Conservation (phyloP, 2,113 vertebrate species). For the Gymnocephalus cernua region DNA sequence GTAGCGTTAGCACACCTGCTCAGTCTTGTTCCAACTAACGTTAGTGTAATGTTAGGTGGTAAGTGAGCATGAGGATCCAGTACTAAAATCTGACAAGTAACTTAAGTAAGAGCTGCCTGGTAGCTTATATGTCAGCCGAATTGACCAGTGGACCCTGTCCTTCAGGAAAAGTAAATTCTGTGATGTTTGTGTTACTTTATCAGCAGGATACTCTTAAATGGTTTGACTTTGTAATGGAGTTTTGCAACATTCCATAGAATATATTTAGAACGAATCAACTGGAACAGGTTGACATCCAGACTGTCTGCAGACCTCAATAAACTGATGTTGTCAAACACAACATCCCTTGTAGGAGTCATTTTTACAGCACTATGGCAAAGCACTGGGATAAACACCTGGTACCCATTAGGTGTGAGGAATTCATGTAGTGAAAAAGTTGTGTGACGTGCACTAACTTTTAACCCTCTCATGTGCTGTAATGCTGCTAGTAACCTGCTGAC, state of each 20-base stretch:
- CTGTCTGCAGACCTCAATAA: neutral
- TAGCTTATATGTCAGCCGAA: conserved; percentile 10
- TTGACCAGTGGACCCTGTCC: neutral
- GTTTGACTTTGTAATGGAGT: neutral
- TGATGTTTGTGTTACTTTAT: neutral
- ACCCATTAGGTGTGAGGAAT: conserved; percentile 46
- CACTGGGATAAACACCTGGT: conserved; percentile 58
- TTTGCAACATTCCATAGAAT: neutral
- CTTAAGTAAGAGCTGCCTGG: neutral
- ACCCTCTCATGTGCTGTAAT: conserved; percentile 23
- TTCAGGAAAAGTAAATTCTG: neutral
- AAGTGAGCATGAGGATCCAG: neutral
- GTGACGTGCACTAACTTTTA: conserved; percentile 23
- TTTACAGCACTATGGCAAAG: neutral
- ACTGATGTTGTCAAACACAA: no score
- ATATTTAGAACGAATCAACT: neutral
- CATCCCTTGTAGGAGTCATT: no score
- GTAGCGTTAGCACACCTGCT: neutral
- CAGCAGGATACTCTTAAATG: neutral
- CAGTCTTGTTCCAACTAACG: neutral
- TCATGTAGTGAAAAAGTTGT: conserved; percentile 27
- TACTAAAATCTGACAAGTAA: neutral
- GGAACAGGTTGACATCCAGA: neutral
- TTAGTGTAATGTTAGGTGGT: neutral
- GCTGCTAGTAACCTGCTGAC: neutral